A percentile compares a stretch with the other conserved stretches of the same genome.
Conservation (phyloP, 2,888 invertebrate species). For the Coelogynopora nodosa region DNA sequence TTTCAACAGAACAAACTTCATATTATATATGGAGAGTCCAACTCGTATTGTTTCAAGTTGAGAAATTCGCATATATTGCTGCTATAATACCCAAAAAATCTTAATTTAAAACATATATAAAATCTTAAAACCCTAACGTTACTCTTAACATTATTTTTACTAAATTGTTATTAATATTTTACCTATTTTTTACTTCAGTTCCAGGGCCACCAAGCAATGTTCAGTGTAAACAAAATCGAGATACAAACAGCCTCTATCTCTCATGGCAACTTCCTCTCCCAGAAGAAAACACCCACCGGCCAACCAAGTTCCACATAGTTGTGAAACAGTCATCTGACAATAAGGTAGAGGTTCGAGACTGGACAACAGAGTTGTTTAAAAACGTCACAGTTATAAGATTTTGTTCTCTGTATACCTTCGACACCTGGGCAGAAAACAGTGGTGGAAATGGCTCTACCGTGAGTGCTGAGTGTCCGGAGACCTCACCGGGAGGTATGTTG, state of each 20-base stretch:
- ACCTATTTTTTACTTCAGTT: too few relatives aligned
- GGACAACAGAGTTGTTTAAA: not conserved
- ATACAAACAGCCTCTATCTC: not conserved
- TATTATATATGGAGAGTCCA: too few relatives aligned
- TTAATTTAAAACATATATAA: too few relatives aligned
- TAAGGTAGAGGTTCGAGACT: not conserved
- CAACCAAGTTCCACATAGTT: not conserved
- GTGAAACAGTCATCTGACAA: not conserved
- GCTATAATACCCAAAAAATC: too few relatives aligned
- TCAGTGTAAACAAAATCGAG: not conserved
- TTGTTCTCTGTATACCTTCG: not conserved
- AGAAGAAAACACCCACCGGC: not conserved
- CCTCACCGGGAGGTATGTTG: not conserved
- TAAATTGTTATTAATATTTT: too few relatives aligned
- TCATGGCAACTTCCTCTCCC: not conserved
- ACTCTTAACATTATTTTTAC: too few relatives aligned
- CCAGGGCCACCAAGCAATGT: not conserved
- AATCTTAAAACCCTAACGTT: too few relatives aligned
- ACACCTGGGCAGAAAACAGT: not conserved
- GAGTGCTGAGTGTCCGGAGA: not conserved
- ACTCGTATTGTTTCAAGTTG: too few relatives aligned
- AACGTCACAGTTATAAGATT: not conserved
- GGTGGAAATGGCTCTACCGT: not conserved
- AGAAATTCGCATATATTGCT: too few relatives aligned
- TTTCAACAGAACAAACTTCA: too few relatives aligned